Evolutionary conservation across 2,888 invertebrate species (phyloP), one percentile per base, ranked within the genome.

Genomic region (Mythimna impura): DNA sequence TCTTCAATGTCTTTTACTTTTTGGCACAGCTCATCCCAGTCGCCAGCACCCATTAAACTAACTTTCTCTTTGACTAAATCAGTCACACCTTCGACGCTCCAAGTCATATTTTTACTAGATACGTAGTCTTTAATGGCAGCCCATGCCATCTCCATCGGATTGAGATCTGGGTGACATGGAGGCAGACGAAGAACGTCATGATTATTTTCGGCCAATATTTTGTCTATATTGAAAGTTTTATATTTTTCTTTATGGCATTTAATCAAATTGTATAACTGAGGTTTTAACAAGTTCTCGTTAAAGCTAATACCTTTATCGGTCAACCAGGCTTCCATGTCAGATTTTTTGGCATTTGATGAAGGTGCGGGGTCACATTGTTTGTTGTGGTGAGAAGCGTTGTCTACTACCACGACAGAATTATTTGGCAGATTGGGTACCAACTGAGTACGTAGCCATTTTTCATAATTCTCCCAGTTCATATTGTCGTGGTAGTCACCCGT

Each of bases 121-220:
- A 65, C 34, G 22, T 65, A 52, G 9, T 52, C 65, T 65, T 65
- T 65, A 36, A 65, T 65, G 9, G 52, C 52, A 65, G 63, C 20
- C 30, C 30, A 63, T 9, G 47, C 63, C 63, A 63, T 30, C 63
- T 63, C 47, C 5, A 62, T 62, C 7, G 43, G 62, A 25, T 43
- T 62, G 25, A 43, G 62, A 8, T 63, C 63, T 25, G 47, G 47
- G 22, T 52, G 65, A 22, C 22, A 34, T n/a, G 65, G 65, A n/a
- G 22, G 65, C 52, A 36, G 17, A 14, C 65, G 34, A n/a, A 64
- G 8, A n/a, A 65, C 65, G 17, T 52, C 52, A 22, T 66, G 66
- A 17, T 47, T 34, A 30, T 71, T 25, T 52, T 60, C 50, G 1
- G 50, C 50, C 50, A 50, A 50, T 17, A 50, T 50, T 50, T 17